Conservation (phyloP, 2,113 vertebrate genomes). For the Columba janthina region DNA sequence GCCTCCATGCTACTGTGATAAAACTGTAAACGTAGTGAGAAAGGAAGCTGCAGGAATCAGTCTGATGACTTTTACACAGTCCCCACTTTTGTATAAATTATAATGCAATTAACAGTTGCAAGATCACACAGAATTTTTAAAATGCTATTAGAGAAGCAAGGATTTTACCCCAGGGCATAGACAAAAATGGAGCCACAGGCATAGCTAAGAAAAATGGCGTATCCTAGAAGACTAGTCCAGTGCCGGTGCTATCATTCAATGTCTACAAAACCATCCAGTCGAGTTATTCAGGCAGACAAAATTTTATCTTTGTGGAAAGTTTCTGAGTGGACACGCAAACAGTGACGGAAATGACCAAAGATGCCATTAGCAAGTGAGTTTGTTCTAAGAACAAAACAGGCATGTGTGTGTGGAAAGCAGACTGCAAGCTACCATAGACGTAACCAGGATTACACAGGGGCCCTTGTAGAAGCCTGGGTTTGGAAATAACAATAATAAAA, state of each 20-base stretch:
- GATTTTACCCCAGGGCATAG: background rate
- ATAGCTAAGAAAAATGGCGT: background rate
- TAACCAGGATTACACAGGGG: background rate
- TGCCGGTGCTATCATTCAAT: background rate
- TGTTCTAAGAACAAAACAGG: background rate
- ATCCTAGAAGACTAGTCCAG: background rate
- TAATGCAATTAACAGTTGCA: background rate
- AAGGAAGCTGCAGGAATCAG: background rate
- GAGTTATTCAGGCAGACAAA: background rate
- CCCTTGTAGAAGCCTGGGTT: background rate
- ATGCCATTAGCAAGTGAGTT: background rate
- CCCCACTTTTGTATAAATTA: background rate
- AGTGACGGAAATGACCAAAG: background rate
- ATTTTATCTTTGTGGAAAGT: background rate
- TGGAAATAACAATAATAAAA: background rate
- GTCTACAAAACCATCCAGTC: background rate
- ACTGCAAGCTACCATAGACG: background rate
- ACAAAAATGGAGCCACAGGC: background rate
- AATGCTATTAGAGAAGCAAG: background rate
- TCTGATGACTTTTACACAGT: background rate
- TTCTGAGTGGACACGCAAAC: background rate
- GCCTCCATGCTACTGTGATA: background rate
- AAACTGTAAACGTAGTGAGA: background rate
- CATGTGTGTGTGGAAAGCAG: background rate
- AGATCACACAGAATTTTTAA: background rate